Conservation (phyloP, 2,113 vertebrate species). For the Jacana jacana region DNA sequence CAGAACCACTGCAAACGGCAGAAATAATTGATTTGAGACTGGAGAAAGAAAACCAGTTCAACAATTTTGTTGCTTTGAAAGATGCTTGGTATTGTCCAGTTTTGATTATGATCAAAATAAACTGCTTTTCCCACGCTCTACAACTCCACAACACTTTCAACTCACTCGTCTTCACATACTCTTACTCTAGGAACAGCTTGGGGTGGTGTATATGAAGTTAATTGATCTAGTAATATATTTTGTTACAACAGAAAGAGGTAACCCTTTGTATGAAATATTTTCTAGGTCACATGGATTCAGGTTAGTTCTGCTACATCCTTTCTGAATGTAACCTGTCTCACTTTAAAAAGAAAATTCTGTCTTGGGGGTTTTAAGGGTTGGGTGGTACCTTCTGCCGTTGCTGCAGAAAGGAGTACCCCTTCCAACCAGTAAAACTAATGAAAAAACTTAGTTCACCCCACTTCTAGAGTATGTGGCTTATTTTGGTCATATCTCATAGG, state of each 20-base stretch:
- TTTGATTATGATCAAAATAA: not conserved
- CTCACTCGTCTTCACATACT: not conserved
- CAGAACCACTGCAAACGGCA: conserved; percentile 58
- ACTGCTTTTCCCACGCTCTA: not conserved
- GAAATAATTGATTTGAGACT: conserved; percentile 56
- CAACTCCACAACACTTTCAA: not conserved
- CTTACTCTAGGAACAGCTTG: not conserved
- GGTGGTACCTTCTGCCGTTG: not conserved
- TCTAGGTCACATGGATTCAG: not conserved
- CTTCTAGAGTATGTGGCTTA: not conserved
- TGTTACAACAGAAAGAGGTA: not conserved
- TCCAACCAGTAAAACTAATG: not conserved
- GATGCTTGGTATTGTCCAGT: conserved; percentile 66
- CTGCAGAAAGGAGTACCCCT: not conserved
- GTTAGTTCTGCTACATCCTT: not conserved
- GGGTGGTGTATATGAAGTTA: not conserved
- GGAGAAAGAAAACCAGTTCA: conserved; percentile 59
- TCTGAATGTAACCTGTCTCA: not conserved
- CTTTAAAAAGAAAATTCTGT: not conserved
- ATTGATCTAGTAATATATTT: not conserved
- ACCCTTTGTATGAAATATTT: not conserved
- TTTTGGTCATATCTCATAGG: not conserved
- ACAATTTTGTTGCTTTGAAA: conserved; percentile 66
- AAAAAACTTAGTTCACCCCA: not conserved
- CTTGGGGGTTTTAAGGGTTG: not conserved